Conservation (phyloP, 2,113 vertebrate genomes). For the Rana temporaria region DNA sequence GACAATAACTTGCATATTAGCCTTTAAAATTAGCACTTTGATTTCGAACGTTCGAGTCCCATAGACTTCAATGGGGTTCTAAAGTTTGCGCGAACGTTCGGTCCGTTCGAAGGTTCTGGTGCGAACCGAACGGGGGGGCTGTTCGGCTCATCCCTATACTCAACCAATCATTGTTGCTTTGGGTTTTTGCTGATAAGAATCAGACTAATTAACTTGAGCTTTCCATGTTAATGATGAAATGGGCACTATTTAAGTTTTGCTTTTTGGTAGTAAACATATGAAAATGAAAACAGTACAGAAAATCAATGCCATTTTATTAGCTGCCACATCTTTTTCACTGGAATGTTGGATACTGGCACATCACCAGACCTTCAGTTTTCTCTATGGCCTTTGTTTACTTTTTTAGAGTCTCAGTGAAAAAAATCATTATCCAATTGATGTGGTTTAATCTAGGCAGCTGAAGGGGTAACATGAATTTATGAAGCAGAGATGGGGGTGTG, state of each 20-base stretch:
- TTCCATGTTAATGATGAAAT: neutral
- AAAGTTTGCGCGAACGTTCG: too few species aligned
- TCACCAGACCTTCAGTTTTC: neutral
- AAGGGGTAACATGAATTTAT: conserved; percentile 38
- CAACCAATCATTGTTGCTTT: neutral
- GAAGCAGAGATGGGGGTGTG: conserved; percentile 7
- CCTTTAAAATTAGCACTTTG: too few species aligned
- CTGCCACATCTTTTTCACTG: neutral
- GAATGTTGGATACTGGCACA: conserved; percentile 1
- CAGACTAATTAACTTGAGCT: neutral
- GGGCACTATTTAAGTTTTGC: neutral
- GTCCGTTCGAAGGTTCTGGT: too few species aligned
- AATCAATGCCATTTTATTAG: conserved; percentile 13
- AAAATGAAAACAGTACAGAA: conserved; percentile 18
- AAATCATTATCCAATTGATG: conserved; percentile 37
- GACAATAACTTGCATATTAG: too few species aligned
- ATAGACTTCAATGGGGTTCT: too few species aligned
- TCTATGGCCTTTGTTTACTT: neutral
- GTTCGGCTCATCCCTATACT: too few species aligned
- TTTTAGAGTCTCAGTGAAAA: conserved; percentile 21
- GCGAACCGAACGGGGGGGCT: too few species aligned
- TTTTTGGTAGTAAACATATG: neutral
- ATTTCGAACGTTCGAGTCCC: too few species aligned
- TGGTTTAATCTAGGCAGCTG: neutral
- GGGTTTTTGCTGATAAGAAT: neutral